Evolutionary conservation across 2,113 vertebrate genomes (phyloP), one percentile per base, ranked within the genome.

Genomic region (Poeciliopsis prolifica): DNA sequence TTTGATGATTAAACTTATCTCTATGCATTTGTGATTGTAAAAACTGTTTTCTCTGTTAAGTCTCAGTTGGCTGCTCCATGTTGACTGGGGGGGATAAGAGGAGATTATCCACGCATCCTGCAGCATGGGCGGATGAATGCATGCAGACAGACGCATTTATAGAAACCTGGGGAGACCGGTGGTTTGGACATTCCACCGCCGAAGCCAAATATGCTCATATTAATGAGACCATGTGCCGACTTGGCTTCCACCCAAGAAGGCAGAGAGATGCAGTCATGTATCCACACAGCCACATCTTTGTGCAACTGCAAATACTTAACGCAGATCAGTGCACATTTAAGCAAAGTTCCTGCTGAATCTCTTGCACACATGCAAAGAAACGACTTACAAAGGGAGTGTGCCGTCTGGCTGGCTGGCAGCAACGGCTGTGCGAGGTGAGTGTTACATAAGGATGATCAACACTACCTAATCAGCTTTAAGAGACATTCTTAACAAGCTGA

Each of bases 381-480:
- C 65, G 37, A 63, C 54, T 72, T 79, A 82, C 66, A 78, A 40
- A 85, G 70, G 68, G 62, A 61, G 65, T 80, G 70, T 68, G 79
- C 62, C 44, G 67, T 68, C 71, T 58, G 51, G 22, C 51, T 73
- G 63, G 28, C 51, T 77, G 86, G 87, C 78, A 79, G 78, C 51
- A 22, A 78, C 33, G 78, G 91, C 83, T 77, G 73, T 72, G 73
- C n/a, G 83, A 92, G 88, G 91, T 91, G 87, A 88, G 76, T 19
- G 79, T 94, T 93, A 88, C 42, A 61, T 90, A 93, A 93, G 87
- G 83, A 79, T 75, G 92, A 91, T 91, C 91, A 90, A 88, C 90
- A 80, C 82, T 77, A 81, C 88, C 88, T 92, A 93, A 93, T 92
- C 92, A 93, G 90, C 92, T 93, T 93, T 91, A 78, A 80, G 67